Evolutionary conservation across 2,888 invertebrate genomes (phyloP).

Genomic region (Axea sp.): DNA sequence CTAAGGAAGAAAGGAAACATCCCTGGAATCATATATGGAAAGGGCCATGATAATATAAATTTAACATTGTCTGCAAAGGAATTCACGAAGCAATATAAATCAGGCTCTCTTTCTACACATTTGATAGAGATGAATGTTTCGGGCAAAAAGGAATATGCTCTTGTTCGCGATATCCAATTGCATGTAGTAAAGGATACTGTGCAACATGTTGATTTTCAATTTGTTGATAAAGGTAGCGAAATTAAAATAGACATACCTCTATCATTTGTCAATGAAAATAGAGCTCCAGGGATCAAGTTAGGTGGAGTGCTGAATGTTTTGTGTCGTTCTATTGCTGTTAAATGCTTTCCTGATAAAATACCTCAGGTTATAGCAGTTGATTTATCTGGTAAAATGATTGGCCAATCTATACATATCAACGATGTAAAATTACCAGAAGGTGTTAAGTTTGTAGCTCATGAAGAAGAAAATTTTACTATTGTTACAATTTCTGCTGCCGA

Average conservation of each 20-base stretch:
- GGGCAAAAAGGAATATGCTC: conserved; percentile 9
- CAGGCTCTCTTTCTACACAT: conserved; percentile 1
- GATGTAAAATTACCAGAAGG: conserved; percentile 15
- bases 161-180: conserved; percentile 7
- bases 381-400: conserved; percentile 2
- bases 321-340: not conserved
- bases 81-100: conserved; percentile 10
- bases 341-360: conserved; percentile 4
- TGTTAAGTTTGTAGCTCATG: conserved; percentile 8
- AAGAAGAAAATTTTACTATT: conserved; percentile 6
- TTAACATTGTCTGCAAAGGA: conserved; percentile 5
- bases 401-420: not conserved
- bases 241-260: conserved; percentile 8
- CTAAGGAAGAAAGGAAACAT: conserved; percentile 1
- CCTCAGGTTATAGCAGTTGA: not conserved
- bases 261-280: not conserved
- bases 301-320: conserved; percentile 3
- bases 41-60: not conserved
- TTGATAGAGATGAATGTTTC: not conserved
- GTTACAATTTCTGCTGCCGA: conserved; percentile 6
- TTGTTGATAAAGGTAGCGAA: conserved; percentile 7
- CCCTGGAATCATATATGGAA: conserved; percentile 8
- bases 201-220: conserved; percentile 19
- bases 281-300: conserved; percentile 3
- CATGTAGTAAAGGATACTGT: conserved; percentile 16